Base-by-base conservation (phyloP, 2,797 vertebrate genomes). In the Chelon labrosus region DNA sequence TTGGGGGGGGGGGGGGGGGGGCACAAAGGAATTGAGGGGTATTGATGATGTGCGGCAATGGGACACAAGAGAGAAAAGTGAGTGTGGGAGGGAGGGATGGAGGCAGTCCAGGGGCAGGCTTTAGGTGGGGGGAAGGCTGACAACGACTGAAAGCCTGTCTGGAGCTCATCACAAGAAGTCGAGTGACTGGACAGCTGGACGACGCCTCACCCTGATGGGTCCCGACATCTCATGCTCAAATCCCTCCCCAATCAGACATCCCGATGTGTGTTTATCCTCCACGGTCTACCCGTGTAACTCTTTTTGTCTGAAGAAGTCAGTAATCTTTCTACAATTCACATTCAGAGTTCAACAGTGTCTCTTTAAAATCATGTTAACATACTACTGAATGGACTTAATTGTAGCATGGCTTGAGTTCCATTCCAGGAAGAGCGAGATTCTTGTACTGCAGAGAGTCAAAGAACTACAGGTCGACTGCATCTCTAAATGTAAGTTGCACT, bases 21-120 rank as follows among this genome's bases (percentile, higher is more conserved):
- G 70, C 79, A 82, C 82, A 65, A 73, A 69, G 75, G 68, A 81
- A 76, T 75, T 82, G 79, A 91, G 84, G 75, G 80, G 86, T 91
- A 91, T 91, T 93, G 91, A 93, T 93, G 90, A 91, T 92, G 91
- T 91, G 91, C 42, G 70, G 83, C 58, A 65, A 83, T 87, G 85
- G 78, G 89, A 89, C 83, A 85, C 80, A 55, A 77, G 88, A 77
- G 86, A 85, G 80, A 71, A 79, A 68, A 73, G 73, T 3, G 10
- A 73, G 31, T 35, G 31, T 35, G 65, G 59, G 73, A 66, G 73
- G 39, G 54, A 70, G 44, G 80, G 80, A 79, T 74, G 73, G 71
- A 79, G 72, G 65, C 59, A 84, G 81, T 69, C 64, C 59, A 78
- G 70, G 56, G 31, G 63, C 54, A 67, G 72, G 46, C 52, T 77